Evolutionary conservation across 2,797 vertebrate species (phyloP).

Genomic region (Psittacula echo): DNA sequence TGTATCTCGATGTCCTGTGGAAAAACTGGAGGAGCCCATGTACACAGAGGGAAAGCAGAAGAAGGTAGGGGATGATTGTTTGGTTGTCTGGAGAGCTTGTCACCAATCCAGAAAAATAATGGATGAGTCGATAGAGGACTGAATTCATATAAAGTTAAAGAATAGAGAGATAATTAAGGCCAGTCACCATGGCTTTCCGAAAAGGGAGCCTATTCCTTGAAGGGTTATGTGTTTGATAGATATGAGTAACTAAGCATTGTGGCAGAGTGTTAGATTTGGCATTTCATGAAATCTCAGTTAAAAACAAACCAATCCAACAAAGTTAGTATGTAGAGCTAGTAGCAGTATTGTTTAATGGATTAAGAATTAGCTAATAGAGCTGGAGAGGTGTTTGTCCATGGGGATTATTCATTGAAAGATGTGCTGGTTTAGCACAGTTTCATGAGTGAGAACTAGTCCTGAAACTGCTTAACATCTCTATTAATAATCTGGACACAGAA

Average conservation of each 20-base stretch:
- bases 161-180: not conserved
- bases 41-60: not conserved
- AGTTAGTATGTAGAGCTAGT: not conserved
- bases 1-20: accelerated
- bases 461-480: not conserved
- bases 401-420: not conserved
- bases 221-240: not conserved
- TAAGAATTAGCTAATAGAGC: not conserved
- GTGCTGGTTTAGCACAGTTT: not conserved
- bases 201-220: not conserved
- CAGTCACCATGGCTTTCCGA: not conserved
- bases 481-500: not conserved
- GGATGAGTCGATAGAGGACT: not conserved
- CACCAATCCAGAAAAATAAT: conserved; percentile 1
- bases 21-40: accelerated
- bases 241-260: not conserved
- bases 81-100: not conserved
- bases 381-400: not conserved
- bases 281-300: not conserved
- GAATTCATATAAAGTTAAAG: not conserved
- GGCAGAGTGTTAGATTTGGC: not conserved
- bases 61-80: not conserved
- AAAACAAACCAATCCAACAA: not conserved
- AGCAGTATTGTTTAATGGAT: not conserved
- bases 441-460: not conserved